Evolutionary conservation across 2,113 vertebrate genomes (phyloP).

Genomic region (Phalacrocorax brasilianus): DNA sequence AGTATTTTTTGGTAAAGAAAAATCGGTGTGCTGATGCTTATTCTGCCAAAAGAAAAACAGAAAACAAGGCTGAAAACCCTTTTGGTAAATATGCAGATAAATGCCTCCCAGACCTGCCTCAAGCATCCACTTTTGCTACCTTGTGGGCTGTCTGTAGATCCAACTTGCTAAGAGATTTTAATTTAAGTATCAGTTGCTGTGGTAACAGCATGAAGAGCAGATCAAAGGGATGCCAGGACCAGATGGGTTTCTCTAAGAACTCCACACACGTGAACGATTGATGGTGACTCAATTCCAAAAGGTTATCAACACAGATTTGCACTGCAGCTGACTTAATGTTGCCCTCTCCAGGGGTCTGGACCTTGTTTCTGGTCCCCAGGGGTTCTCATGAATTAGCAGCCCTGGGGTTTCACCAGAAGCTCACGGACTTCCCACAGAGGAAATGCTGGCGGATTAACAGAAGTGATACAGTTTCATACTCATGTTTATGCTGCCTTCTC

Average conservation of each 20-base stretch:
- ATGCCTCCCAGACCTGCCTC: not conserved
- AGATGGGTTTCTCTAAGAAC: not conserved
- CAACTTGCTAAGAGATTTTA: not conserved
- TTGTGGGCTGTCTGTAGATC: not conserved
- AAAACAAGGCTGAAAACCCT: not conserved
- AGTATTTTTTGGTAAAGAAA: not conserved
- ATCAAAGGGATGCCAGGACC: constrained; percentile 4
- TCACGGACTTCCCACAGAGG: not conserved
- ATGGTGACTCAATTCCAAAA: not conserved
- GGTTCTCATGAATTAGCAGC: not conserved
- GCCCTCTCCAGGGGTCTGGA: not conserved
- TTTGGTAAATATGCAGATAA: not conserved
- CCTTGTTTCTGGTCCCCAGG: not conserved
- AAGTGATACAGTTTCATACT: not conserved
- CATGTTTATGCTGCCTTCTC: constrained; percentile 6
- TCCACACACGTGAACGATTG: not conserved
- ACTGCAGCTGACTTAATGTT: not conserved
- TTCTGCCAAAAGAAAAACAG: not conserved
- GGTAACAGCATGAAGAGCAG: constrained; percentile 48
- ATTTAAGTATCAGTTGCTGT: constrained; percentile 50
- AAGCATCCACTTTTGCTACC: not conserved
- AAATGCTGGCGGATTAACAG: not conserved
- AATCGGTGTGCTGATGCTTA: not conserved
- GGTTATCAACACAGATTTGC: not conserved
- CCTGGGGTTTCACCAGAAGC: not conserved